Evolutionary conservation across 2,113 vertebrate genomes (phyloP).

Genomic region (Oenanthe melanoleuca): DNA sequence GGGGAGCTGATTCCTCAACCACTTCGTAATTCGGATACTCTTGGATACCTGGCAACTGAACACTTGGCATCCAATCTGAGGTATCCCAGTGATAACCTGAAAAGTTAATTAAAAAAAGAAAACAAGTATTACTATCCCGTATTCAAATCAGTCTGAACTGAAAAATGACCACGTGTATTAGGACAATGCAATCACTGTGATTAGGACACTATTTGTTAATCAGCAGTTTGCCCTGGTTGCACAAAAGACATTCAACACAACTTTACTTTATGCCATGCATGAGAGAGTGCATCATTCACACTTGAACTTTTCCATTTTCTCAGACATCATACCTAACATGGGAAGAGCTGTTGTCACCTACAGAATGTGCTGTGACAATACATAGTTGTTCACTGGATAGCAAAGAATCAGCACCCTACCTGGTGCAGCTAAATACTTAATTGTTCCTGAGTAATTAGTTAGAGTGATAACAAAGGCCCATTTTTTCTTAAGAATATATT

Average conservation of each 20-base stretch:
- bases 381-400: neutral
- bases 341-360: neutral
- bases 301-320: neutral
- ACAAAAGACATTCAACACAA: neutral
- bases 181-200: neutral
- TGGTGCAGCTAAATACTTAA: neutral
- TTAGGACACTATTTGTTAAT: conserved; percentile 11
- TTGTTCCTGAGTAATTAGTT: neutral
- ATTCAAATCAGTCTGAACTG: neutral
- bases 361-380: neutral
- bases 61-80: conserved; percentile 98
- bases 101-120: neutral
- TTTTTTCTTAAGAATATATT: neutral
- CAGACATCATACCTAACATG: neutral
- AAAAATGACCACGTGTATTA: neutral
- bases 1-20: conserved; percentile 86
- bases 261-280: conserved; percentile 10
- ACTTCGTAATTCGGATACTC: conserved; percentile 96
- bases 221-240: neutral
- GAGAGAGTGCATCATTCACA: neutral
- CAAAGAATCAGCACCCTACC: neutral
- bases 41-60: conserved; percentile 97
- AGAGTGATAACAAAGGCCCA: neutral
- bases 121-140: neutral
- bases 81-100: conserved; percentile 99